Base-by-base conservation (phyloP, 1,140 invertebrate genomes). In the Lutraria rhynchaena region DNA sequence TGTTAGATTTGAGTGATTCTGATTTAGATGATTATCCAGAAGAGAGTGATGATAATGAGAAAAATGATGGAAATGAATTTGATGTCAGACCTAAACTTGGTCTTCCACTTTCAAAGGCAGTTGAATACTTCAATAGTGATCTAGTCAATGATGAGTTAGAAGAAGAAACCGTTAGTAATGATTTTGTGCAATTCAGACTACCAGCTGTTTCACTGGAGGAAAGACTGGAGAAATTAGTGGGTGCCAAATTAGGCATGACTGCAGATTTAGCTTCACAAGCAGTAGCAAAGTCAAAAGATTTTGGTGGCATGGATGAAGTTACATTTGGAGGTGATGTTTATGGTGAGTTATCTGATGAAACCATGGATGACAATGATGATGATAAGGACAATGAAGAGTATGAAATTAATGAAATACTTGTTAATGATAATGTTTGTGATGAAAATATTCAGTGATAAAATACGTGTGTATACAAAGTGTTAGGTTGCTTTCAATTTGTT, bases 241-340 rank as follows among this genome's bases (percentile, higher is more conserved):
- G 78, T 3, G 67, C 51, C 7, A 73, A 73, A 24, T 41, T 63
- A 0, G 69, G 55, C 31, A 51, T 81, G 11, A 46, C 67, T 1
- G 51, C 78, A 29, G 60, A 65, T 58, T 9, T 81, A 19, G 78
- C 78, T 31, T 31, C 58, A 7, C 29, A 41, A n/a, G 69, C 69
- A 51, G 69, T 67, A 19, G 69, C 69, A 9, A 81, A 51, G 31
- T 73, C 57, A 17, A 73, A 51, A 46, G 24, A 9, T 13, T 53
- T 81, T 24, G 69, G 67, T 17, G 27, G 35, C 19, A 13, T 71
- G 41, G 27, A 57, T 15, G 78, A 73, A 44, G 58, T 49, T 29
- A 81, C 78, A 53, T 81, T 81, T 53, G 67, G 76, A 35, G 76
- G 76, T 0, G 76, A 80, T 46, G 76, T 80, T 0, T 80, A 57